Percentiles rank a stretch among this genome's conserved stretches.
Conservation (phyloP, 2,113 vertebrate species). For the Hypanus sabinus region DNA sequence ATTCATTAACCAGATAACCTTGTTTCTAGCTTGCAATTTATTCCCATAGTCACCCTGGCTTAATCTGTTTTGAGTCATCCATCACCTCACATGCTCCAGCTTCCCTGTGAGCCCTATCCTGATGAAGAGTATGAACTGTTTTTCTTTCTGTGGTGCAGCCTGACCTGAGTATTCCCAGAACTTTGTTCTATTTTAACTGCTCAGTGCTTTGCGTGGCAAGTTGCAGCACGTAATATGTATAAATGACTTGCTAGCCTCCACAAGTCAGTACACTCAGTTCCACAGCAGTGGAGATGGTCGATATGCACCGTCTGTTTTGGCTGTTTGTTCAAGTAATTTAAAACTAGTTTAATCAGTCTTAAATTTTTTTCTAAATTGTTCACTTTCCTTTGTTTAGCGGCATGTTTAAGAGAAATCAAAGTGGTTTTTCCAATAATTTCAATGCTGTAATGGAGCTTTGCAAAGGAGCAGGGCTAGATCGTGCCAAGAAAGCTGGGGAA, state of each 20-base stretch:
- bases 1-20: no score
- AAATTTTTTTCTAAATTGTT: not conserved
- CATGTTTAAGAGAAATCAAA: not conserved
- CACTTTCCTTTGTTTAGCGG: not conserved
- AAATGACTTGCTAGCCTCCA: not conserved
- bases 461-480: not conserved
- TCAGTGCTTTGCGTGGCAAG: no score
- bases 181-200: no score
- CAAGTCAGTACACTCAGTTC: not conserved
- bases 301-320: not conserved
- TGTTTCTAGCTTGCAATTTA: no score
- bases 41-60: no score
- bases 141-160: no score
- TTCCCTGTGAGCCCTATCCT: no score
- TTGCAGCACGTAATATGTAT: no score
- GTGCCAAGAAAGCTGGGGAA: not conserved
- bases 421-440: not conserved
- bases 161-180: no score
- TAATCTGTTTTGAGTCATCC: no score
- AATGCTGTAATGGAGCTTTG: not conserved
- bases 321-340: not conserved
- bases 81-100: no score
- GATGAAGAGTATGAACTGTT: no score
- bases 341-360: not conserved
- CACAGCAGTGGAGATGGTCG: not conserved